Percentiles rank a stretch among this genome's conserved stretches.
Evolutionary conservation across 1,140 invertebrate species (phyloP).

Genomic region (Kradibia gibbosae): DNA sequence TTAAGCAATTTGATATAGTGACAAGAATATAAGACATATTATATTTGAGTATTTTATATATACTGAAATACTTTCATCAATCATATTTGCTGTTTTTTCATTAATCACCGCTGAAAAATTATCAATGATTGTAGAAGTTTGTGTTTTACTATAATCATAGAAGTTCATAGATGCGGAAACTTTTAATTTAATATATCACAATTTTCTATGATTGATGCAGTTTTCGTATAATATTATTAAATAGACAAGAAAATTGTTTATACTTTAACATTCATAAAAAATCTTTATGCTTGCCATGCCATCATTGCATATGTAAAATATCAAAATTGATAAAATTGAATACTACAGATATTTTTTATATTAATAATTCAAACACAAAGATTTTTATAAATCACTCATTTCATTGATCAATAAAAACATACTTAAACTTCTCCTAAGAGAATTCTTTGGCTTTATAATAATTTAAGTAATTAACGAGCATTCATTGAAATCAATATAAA

Average conservation of each 20-base stretch:
- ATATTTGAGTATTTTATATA: too few relatives aligned
- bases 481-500: not conserved
- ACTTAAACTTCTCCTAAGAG: not conserved
- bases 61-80: too few relatives aligned
- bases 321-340: slow-evolving; percentile 30
- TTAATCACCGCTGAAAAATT: too few relatives aligned
- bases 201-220: slow-evolving; percentile 11
- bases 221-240: slow-evolving; percentile 14
- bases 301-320: slow-evolving; percentile 37
- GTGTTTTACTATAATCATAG: too few relatives aligned
- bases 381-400: slow-evolving; percentile 2
- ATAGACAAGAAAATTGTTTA: slow-evolving; percentile 35
- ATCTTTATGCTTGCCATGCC: slow-evolving; percentile 25
- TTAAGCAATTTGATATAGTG: too few relatives aligned
- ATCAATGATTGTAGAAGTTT: too few relatives aligned
- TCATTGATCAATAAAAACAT: not conserved
- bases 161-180: too few relatives aligned
- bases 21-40: too few relatives aligned
- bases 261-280: slow-evolving; percentile 9
- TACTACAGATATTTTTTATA: slow-evolving; percentile 32
- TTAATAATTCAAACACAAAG: slow-evolving; percentile 32
- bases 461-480: not conserved
- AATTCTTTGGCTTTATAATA: not conserved
- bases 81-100: too few relatives aligned
- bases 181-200: too few relatives aligned